Conservation (phyloP, 2,113 vertebrate genomes). For the Haliaeetus leucogaster region DNA sequence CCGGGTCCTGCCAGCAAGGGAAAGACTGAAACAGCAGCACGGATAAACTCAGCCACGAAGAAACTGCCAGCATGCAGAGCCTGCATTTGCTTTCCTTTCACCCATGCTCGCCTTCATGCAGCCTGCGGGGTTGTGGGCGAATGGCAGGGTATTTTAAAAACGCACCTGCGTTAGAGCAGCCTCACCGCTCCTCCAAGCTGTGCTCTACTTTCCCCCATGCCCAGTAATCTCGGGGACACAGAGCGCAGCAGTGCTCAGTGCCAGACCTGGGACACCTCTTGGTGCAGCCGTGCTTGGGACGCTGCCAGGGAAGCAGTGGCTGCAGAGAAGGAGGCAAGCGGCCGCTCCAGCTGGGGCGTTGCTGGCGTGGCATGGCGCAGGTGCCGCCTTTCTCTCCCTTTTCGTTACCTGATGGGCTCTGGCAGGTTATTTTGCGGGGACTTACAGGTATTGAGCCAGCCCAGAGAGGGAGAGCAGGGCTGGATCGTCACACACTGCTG, state of each 20-base stretch:
- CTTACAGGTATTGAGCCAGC: background rate
- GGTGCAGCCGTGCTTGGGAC: background rate
- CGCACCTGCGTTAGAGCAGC: background rate
- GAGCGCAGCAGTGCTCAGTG: background rate
- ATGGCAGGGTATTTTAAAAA: background rate
- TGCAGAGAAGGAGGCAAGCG: background rate
- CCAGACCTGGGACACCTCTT: background rate
- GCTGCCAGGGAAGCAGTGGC: background rate
- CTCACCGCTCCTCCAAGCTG: background rate
- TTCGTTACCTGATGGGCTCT: background rate
- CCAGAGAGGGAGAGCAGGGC: background rate
- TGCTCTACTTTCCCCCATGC: background rate
- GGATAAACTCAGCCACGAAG: accelerated
- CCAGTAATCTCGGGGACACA: accelerated
- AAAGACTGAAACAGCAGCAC: background rate
- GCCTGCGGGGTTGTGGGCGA: background rate
- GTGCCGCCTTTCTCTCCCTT: background rate
- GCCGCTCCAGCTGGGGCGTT: accelerated
- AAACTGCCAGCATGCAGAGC: background rate
- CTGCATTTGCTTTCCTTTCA: background rate
- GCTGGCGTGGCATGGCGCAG: background rate
- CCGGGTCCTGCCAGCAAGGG: background rate
- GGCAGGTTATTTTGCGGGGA: background rate
- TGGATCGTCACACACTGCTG: background rate
- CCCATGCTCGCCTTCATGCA: accelerated